Base-by-base conservation (phyloP, 2,888 invertebrate species). In the Melanophora roralis region DNA sequence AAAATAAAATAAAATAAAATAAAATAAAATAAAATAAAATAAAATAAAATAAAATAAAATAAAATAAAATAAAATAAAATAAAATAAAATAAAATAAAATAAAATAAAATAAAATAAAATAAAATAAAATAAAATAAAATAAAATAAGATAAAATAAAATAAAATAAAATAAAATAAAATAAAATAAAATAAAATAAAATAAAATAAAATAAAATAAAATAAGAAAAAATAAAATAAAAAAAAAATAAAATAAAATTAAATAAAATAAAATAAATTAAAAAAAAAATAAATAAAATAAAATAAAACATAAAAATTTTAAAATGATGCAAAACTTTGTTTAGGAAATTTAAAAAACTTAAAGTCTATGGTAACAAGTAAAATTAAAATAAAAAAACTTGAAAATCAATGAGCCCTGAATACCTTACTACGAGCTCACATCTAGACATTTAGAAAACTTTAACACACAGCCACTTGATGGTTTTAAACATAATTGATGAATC, bases 401-500 rank as follows among this genome's bases (percentile, higher is more conserved):
- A 79, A 67, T 62, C 71, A 75, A 79, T 79, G 75, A 75, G 55
- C 60, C 79, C 40, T 75, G 47, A 75, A 60, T 55, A 55, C 16
- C 57, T 65, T 73, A 11, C 1, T 27, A 43, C 14, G 47, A 67
- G 57, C 16, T n/a, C n/a, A n/a, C n/a, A n/a, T n/a, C n/a, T n/a
- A n/a, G n/a, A 12, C 4, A 47, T 47, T 55, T 32, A 45, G 12
- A 8, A 43, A 71, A 38, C 27, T 23, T 27, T 45, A 71, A 60
- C 57, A 51, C 21, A 11, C 64, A 74, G 67, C 75, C 67, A 62
- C 67, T 62, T 45, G n/a, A 43, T 72, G 62, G 62, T 43, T 75
- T 34, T 38, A 40, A 79, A 62, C 62, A 67, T 67, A 67, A 75
- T 79, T 75, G 79, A 75, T 79, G 71, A 79, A 65, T 75, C 71